A percentile compares a stretch with the other conserved stretches of the same genome.
phyloP scores from a whole-genome alignment of 2,797 vertebrate genomes.

The Gymnodraco acuticeps region DNA sequence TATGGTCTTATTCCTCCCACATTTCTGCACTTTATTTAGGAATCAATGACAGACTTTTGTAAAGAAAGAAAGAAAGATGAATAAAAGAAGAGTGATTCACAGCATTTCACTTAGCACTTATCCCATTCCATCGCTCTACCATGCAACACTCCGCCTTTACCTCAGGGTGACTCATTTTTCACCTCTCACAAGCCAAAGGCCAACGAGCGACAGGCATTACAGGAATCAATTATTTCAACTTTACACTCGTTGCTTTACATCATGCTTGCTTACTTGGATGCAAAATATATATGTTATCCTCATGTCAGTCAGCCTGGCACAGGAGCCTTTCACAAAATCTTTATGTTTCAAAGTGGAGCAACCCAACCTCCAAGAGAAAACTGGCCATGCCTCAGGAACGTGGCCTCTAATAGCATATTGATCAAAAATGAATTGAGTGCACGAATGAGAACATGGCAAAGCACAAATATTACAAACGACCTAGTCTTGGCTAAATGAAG shows the following conservation, averaged over 20 bases:
- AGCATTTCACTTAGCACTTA: conserved; percentile 35
- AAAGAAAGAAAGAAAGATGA: conserved; percentile 6
- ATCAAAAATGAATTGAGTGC: conserved; percentile 84
- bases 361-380: conserved; percentile 40
- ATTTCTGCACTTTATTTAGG: conserved; percentile 15
- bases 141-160: conserved; percentile 47
- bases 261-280: conserved; percentile 64
- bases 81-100: conserved; percentile 4
- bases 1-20: conserved; percentile 35
- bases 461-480: conserved; percentile 83
- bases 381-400: conserved; percentile 64
- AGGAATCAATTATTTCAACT: conserved; percentile 70
- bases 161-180: conserved; percentile 67
- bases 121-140: conserved; percentile 6
- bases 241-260: conserved; percentile 59
- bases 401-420: conserved; percentile 86
- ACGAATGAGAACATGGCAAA: conserved; percentile 76
- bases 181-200: conserved; percentile 57
- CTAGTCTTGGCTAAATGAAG: conserved; percentile 70
- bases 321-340: conserved; percentile 48
- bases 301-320: conserved; percentile 37
- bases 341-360: conserved; percentile 12
- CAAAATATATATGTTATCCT: conserved; percentile 56
- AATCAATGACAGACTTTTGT: conserved; percentile 8
- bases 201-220: conserved; percentile 60